Evolutionary conservation across 2,888 invertebrate species (phyloP).

Genomic region (Spisula subtruncata): DNA sequence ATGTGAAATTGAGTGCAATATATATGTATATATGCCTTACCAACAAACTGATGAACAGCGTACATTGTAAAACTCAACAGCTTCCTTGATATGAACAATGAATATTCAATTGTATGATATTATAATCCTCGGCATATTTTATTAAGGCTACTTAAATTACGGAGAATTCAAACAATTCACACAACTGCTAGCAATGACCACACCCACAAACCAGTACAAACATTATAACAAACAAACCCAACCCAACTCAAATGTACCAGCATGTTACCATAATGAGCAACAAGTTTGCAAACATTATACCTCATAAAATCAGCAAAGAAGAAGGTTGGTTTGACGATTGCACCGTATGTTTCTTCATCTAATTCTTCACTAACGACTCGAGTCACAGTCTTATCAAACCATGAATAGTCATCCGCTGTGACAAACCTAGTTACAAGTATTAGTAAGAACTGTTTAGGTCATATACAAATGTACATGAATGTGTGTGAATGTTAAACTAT

Average conservation of each 20-base stretch:
- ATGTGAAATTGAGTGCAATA: not conserved
- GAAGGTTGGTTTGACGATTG: constrained; percentile 92
- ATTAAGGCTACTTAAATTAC: too few relatives aligned
- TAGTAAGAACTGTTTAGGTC: constrained; percentile 2
- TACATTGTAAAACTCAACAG: too few relatives aligned
- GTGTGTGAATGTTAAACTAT: not conserved
- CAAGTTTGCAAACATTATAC: constrained; percentile 74
- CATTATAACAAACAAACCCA: not conserved
- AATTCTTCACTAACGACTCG: constrained; percentile 92
- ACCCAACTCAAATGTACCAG: not conserved
- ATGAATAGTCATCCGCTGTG: constrained; percentile 82
- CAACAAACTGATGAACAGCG: too few relatives aligned
- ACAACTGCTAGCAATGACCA: too few relatives aligned
- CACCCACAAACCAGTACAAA: too few relatives aligned
- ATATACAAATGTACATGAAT: not conserved
- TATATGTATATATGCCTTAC: too few relatives aligned
- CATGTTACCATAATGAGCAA: not conserved
- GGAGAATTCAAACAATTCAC: too few relatives aligned
- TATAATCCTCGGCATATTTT: too few relatives aligned
- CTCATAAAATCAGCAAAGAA: constrained; percentile 98
- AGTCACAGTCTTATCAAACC: constrained; percentile 89
- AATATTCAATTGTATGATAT: too few relatives aligned
- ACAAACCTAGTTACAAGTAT: constrained; percentile 81
- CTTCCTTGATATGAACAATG: too few relatives aligned
- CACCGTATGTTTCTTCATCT: constrained; percentile 78